Evolutionary conservation across 2,113 vertebrate species (phyloP).

Genomic region (Seriola aureovittata): DNA sequence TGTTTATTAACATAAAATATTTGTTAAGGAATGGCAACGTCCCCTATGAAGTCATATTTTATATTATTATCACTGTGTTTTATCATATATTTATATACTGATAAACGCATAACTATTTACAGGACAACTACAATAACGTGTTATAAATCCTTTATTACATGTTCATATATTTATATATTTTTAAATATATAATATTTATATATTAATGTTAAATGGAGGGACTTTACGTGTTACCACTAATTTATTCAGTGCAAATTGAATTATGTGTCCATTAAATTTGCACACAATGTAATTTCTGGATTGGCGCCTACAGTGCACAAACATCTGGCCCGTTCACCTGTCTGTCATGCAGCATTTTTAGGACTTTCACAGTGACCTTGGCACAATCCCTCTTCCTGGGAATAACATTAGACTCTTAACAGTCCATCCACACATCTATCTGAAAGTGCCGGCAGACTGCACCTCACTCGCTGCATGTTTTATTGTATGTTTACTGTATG

Average conservation of each 20-base stretch:
- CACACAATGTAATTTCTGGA: conserved; percentile 9
- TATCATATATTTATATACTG: not conserved
- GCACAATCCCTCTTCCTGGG: conserved; percentile 30
- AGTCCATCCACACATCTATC: conserved; percentile 30
- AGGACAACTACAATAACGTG: not conserved
- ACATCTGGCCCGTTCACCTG: conserved; percentile 28
- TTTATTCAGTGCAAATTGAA: conserved; percentile 39
- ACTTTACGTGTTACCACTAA: not conserved
- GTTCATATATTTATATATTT: not conserved
- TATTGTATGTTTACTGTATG: not conserved
- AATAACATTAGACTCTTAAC: conserved; percentile 18
- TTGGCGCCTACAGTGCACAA: not conserved
- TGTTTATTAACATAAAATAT: not conserved
- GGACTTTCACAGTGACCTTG: conserved; percentile 44
- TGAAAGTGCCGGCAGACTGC: not conserved
- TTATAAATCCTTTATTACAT: no score
- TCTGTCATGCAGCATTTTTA: conserved; percentile 22
- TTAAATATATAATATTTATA: no score
- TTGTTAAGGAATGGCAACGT: not conserved
- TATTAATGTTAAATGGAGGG: not conserved
- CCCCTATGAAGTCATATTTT: no score
- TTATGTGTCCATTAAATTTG: conserved; percentile 9
- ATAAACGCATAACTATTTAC: not conserved
- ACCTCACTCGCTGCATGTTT: conserved; percentile 1
- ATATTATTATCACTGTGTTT: no score